These are phyloP conservation scores for Ptilonorhynchus violaceus DNA, from an alignment of 2,113 vertebrate species.

Conservation along the genomic window DNA sequence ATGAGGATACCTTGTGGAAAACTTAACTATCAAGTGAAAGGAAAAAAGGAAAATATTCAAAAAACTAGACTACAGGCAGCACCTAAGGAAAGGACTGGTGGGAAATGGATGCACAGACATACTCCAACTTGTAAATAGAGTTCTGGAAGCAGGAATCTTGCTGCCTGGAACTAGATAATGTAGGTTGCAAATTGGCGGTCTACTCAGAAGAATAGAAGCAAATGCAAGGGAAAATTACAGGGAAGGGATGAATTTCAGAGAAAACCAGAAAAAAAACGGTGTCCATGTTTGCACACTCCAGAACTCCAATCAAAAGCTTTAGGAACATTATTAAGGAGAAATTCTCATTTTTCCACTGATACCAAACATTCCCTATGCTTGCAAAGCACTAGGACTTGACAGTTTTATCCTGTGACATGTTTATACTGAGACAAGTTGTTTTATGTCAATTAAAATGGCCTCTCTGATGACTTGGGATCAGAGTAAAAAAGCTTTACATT, in stretches of 20 bases:
- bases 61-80: not conserved
- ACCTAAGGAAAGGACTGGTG: not conserved
- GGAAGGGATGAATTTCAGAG: not conserved
- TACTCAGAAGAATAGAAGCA: not conserved
- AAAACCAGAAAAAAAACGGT: not conserved
- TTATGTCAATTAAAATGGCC: not conserved
- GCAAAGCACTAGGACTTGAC: not conserved
- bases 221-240: not conserved
- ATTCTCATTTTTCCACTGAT: not conserved
- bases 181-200: not conserved
- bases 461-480: not conserved
- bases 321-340: not conserved
- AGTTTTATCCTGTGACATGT: not conserved
- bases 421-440: not conserved
- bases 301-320: not conserved
- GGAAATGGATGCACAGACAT: not conserved
- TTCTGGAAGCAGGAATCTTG: not conserved
- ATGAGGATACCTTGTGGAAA: not conserved
- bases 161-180: not conserved
- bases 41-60: not conserved
- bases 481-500: not conserved
- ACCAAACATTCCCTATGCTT: not conserved
- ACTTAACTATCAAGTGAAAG: not conserved
- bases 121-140: not conserved
- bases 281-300: fast-evolving